phyloP scores from a whole-genome alignment of 1,140 invertebrate genomes.

The Orchestia grillus region DNA sequence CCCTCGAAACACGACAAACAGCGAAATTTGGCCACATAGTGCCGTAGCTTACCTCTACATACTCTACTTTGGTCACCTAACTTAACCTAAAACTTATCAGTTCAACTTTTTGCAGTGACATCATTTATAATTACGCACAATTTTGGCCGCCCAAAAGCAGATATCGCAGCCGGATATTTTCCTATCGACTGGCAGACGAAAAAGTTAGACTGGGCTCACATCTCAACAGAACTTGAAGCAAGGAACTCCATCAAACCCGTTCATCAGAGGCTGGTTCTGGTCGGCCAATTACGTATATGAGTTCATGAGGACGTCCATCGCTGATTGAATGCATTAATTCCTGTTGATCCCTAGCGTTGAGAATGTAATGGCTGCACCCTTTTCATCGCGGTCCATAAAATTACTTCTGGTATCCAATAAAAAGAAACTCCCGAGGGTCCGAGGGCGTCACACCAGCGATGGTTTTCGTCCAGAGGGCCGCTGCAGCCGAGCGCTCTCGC shows the following conservation, averaged over 20 bases:
- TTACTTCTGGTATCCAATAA: conserved; percentile 46
- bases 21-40: too few species aligned
- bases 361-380: conserved; percentile 34
- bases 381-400: conserved; percentile 27
- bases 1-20: too few species aligned
- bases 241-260: neutral
- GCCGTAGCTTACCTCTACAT: too few species aligned
- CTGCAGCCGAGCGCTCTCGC: neutral
- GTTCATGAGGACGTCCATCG: conserved; percentile 31
- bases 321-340: conserved; percentile 43
- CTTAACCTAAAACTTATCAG: too few species aligned
- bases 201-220: too few species aligned
- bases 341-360: conserved; percentile 42
- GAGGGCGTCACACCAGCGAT: neutral
- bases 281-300: neutral
- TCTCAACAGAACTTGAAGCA: neutral
- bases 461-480: neutral
- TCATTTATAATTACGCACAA: too few species aligned
- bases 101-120: too few species aligned
- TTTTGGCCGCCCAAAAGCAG: too few species aligned
- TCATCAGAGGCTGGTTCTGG: neutral
- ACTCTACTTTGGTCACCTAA: too few species aligned
- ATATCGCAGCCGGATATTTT: too few species aligned
- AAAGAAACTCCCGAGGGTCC: conserved; percentile 43
- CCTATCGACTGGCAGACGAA: too few species aligned